These are phyloP conservation scores for Prolemur simus DNA, from an alignment of 2,113 vertebrate species.

Conservation along the genomic window DNA sequence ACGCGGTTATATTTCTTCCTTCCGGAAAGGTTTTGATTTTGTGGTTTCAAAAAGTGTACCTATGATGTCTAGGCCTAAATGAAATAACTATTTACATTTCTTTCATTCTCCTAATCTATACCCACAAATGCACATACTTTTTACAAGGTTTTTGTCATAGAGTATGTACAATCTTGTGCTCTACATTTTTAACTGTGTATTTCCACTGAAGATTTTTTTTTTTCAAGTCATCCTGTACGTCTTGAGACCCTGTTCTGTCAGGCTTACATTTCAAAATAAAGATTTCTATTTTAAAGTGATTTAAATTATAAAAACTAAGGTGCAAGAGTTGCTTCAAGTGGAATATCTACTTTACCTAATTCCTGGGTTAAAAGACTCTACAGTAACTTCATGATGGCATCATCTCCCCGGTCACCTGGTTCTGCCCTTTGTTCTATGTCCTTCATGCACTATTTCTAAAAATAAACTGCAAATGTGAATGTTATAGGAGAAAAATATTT, in stretches of 20 bases:
- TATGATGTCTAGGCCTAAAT: background rate
- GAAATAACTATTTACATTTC: background rate
- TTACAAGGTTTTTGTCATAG: background rate
- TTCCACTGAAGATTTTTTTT: background rate
- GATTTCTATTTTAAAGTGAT: conserved; percentile 16
- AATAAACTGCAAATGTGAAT: background rate
- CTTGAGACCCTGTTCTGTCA: background rate
- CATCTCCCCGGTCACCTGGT: background rate
- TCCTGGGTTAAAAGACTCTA: background rate
- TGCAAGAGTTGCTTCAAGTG: background rate
- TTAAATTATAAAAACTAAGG: background rate
- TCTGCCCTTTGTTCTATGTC: background rate
- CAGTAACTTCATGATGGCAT: background rate
- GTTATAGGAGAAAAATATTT: background rate
- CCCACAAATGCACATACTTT: background rate
- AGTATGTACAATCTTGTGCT: background rate
- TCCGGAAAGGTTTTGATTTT: conserved; percentile 38
- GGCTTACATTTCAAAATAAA: conserved; percentile 8
- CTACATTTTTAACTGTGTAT: background rate
- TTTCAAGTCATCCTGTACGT: background rate
- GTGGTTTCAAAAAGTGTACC: background rate
- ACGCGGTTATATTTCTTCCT: background rate
- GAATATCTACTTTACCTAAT: background rate
- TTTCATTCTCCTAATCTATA: background rate
- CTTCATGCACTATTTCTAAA: conserved; percentile 31